Conservation (phyloP, 2,113 vertebrate genomes). For the Suncus etruscus region DNA sequence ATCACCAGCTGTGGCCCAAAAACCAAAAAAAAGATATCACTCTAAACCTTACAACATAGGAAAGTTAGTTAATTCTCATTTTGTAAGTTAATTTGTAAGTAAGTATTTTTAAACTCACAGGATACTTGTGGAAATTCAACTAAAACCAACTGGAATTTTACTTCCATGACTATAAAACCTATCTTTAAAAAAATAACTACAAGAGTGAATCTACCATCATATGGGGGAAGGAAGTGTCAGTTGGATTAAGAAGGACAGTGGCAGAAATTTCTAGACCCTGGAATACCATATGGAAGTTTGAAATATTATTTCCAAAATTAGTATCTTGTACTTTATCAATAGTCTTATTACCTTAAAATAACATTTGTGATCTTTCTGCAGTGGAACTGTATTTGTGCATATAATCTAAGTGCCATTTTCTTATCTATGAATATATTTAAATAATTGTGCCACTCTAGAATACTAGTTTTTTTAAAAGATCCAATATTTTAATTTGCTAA, state of each 20-base stretch:
- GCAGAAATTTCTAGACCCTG: not conserved
- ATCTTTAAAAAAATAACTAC: constrained; percentile 10
- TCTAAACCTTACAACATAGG: too few relatives aligned
- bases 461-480: not conserved
- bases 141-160: constrained; percentile 30
- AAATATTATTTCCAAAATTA: constrained; percentile 44
- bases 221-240: not conserved
- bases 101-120: constrained; percentile 46
- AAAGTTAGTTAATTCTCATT: constrained; percentile 19
- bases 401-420: too few relatives aligned
- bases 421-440: too few relatives aligned
- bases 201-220: not conserved
- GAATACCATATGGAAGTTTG: not conserved
- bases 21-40: too few relatives aligned
- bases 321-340: constrained; percentile 25
- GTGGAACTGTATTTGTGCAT: not conserved
- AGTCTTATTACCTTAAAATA: constrained; percentile 31
- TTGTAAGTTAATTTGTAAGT: not conserved
- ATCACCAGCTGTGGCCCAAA: too few relatives aligned
- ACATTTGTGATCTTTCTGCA: not conserved
- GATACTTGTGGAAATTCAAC: constrained; percentile 49
- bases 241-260: not conserved
- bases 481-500: not conserved
- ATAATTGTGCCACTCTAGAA: too few relatives aligned
- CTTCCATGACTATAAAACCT: not conserved